Evolutionary conservation across 2,797 vertebrate genomes (phyloP), one percentile per base, ranked within the genome.

Genomic region (Anolis apletophallus): DNA sequence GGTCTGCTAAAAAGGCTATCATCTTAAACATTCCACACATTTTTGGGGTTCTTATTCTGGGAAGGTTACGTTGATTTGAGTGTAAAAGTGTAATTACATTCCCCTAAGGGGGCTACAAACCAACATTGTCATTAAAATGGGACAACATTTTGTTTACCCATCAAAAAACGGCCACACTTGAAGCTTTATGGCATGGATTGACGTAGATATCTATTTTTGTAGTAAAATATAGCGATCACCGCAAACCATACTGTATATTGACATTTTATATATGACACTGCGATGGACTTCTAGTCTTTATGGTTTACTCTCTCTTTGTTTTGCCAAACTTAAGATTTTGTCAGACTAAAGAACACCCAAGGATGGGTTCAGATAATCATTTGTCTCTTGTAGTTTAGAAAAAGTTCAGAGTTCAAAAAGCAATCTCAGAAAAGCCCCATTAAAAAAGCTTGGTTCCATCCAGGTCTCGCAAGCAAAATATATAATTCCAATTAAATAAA

Each of bases 171-270:
- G 55, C 55, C 69, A 80, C 85, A 81, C n/a, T 87, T 61, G 67
- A 74, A 40, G 88, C 75, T 72, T 90, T 83, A 88, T 61, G 89
- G 34, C 69, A 61, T 87, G 81, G 89, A 61, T 59, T 74, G 78
- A 36, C 64, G 69, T 13, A 90, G 87, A 85, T 81, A 76, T 89
- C 10, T 86, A 88, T 88, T 91, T 91, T 71, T 90, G 86, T 90
- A 71, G 88, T 88, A 81, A 90, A 90, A 80, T 78, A 90, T 80
- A 91, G 81, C 67, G 5, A 72, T 61, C 23, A 46, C 80, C 88
- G 36, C 77, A 90, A 90, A 90, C 81, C 81, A n/a, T n/a, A n/a
- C n/a, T n/a, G 72, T 40, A 67, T 77, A 67, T 87, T 92, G 83
- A 89, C 80, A 85, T 91, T 90, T 91, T 81, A 46, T 84, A 73